Evolutionary conservation across 2,888 invertebrate species (phyloP), one percentile per base, ranked within the genome.

Genomic region (Panzeria rudis): DNA sequence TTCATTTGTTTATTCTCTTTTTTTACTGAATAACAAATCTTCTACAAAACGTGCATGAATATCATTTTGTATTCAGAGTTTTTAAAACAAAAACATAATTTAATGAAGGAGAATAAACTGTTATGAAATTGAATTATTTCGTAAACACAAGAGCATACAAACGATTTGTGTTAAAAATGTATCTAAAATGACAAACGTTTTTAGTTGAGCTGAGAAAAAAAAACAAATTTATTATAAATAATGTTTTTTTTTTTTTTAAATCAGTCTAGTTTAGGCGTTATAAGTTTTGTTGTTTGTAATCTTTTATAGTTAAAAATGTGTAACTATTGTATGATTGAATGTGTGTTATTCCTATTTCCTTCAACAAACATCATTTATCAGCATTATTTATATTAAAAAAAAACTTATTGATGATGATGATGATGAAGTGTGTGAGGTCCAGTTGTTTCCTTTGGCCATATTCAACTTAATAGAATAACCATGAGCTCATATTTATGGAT

Each of bases 401-500:
- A 38, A 23, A 17, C 15, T 52, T n/a, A 29, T n/a, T 59, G 25
- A 32, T n/a, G n/a, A n/a, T n/a, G n/a, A n/a, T 32, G 13, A 20
- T 17, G 7, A 41, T 29, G 38, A 32, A 47, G 41, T 72, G 61
- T 72, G 72, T 72, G 61, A 32, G 72, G 72, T 72, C 72, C 61
- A 17, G 71, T 59, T 56, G 29, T 7, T 68, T 29, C 38, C 38
- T 20, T 8, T 15, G 56, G 7, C 25, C 15, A 15, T 3, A 4
- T 17, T 15, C 6, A 11, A 15, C 11, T 6, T 15, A 29, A 29
- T 6, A 1, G 4, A 25, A 13, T 54, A 13, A 15, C 25, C 3
- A 25, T 20, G 35, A 15, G 52, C 52, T 52, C 15, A 23, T 69
- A 54, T 69, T 41, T 71, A 41, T 56, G 38, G n/a, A 38, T 41